Evolutionary conservation across 2,797 vertebrate species (phyloP), one percentile per base, ranked within the genome.

Genomic region (Pseudochaenichthys georgianus): DNA sequence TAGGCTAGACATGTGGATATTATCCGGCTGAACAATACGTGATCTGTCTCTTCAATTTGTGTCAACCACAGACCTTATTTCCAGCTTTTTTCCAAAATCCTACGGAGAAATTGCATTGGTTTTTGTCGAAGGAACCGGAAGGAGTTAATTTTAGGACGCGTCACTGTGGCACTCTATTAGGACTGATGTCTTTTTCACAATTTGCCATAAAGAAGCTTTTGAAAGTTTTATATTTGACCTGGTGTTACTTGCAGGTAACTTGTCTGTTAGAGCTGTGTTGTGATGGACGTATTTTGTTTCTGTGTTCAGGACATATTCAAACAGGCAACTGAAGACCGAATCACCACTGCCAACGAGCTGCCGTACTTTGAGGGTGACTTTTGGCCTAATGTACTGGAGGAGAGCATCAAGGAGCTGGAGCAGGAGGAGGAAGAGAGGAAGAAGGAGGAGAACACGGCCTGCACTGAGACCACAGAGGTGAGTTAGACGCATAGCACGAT

Each of bases 281-380:
- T 42, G 23, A 87, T 59, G 13, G 31, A 46, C 59, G 3, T 69
- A 19, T 62, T 73, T 31, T 83, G 42, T 82, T 3, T 86, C 17
- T 82, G 45, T 80, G 16, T 83, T 74, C 85, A 99, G 98, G 98
- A 99, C 88, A 98, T 99, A 93, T 99, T 99, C 91, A 99, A 99
- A 89, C 98, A 99, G 91, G 98, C 98, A 0, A 99, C 97, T 0
- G 98, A 99, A 84, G 98, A 99, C 88, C 94, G 98, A 66, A 92
- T 99, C 84, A 99, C 97, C 13, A 99, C 97, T 83, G 98, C 98
- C 91, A 95, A 98, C 70, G 98, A 99, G 92, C 94, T 99, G 87
- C 96, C 98, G 3, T 99, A 99, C 92, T 99, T 99, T 63, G 98
- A 99, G 88, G 98, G 98, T 0, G 98, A 99, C 94, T 99, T 99